Conservation (phyloP, 2,797 vertebrate genomes). For the Channa striata region DNA sequence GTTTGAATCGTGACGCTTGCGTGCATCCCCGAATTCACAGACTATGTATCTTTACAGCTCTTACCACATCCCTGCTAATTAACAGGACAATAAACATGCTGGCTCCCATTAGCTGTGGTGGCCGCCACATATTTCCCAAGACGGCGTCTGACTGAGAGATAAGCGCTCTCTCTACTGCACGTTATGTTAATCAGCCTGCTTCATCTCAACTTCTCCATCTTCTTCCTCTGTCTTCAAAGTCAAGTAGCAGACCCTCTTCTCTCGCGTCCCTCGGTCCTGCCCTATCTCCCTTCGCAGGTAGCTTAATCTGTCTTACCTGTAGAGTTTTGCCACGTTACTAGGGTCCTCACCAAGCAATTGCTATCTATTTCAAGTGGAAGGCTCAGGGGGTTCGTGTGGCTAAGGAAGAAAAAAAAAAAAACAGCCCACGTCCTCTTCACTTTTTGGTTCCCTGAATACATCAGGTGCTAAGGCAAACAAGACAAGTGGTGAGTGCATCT, state of each 20-base stretch:
- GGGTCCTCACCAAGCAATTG: slow-evolving; percentile 69
- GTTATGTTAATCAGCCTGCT: slow-evolving; percentile 72
- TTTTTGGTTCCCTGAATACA: slow-evolving; percentile 66
- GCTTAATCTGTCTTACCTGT: slow-evolving; percentile 55
- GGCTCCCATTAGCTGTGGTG: slow-evolving; percentile 72
- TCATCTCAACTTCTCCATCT: slow-evolving; percentile 59
- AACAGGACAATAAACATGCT: slow-evolving; percentile 78
- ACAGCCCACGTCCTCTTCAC: slow-evolving; percentile 57
- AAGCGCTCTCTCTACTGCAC: slow-evolving; percentile 47
- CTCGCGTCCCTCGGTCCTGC: slow-evolving; percentile 28
- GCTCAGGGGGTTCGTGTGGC: slow-evolving; percentile 48
- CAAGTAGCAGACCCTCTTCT: slow-evolving; percentile 60
- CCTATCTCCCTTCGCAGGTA: slow-evolving; percentile 62
- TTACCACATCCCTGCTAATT: slow-evolving; percentile 77
- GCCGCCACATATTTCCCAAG: slow-evolving; percentile 74
- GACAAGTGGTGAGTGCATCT: slow-evolving; percentile 31
- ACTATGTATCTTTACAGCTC: slow-evolving; percentile 58
- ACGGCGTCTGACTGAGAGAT: slow-evolving; percentile 64
- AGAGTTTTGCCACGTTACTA: slow-evolving; percentile 51
- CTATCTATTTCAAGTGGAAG: slow-evolving; percentile 60
- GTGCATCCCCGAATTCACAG: slow-evolving; percentile 52
- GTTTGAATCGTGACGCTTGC: slow-evolving; percentile 45
- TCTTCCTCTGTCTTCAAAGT: slow-evolving; percentile 69
- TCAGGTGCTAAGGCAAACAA: slow-evolving; percentile 60
- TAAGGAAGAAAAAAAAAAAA: slow-evolving; percentile 50